These are phyloP conservation scores for Hypomecis punctinalis DNA, from an alignment of 2,888 invertebrate species.

Conservation along the genomic window DNA sequence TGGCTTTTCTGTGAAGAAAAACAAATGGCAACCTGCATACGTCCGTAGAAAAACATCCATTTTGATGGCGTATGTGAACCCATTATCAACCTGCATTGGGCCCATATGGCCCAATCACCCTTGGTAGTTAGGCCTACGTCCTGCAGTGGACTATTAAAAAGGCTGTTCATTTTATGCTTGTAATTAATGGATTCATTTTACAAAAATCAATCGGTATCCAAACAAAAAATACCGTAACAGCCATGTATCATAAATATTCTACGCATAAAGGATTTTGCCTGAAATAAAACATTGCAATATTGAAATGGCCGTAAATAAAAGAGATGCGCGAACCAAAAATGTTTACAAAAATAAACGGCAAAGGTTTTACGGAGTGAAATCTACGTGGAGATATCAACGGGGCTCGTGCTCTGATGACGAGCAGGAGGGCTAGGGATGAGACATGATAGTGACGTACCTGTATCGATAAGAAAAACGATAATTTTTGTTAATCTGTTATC, in stretches of 20 bases:
- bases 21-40: too few species aligned
- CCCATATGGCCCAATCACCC: too few species aligned
- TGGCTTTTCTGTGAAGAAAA: too few species aligned
- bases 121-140: too few species aligned
- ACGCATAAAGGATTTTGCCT: conserved; percentile 6
- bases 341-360: conserved; percentile 80
- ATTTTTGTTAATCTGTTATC: neutral
- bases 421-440: conserved; percentile 64
- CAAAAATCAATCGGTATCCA: too few species aligned
- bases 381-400: conserved; percentile 84
- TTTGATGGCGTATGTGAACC: too few species aligned
- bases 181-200: too few species aligned
- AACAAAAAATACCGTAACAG: neutral
- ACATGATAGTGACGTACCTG: conserved; percentile 24
- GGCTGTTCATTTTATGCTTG: too few species aligned
- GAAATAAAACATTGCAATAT: conserved; percentile 48
- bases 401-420: conserved; percentile 80
- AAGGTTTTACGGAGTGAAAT: conserved; percentile 83
- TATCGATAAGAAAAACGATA: conserved; percentile 49
- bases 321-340: conserved; percentile 76
- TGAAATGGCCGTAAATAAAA: conserved; percentile 74
- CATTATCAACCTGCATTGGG: too few species aligned
- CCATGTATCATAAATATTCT: neutral
- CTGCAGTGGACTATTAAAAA: too few species aligned
- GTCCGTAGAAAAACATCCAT: too few species aligned